phyloP scores from a whole-genome alignment of 1,140 invertebrate species.

The Belonocnema kinseyi region DNA sequence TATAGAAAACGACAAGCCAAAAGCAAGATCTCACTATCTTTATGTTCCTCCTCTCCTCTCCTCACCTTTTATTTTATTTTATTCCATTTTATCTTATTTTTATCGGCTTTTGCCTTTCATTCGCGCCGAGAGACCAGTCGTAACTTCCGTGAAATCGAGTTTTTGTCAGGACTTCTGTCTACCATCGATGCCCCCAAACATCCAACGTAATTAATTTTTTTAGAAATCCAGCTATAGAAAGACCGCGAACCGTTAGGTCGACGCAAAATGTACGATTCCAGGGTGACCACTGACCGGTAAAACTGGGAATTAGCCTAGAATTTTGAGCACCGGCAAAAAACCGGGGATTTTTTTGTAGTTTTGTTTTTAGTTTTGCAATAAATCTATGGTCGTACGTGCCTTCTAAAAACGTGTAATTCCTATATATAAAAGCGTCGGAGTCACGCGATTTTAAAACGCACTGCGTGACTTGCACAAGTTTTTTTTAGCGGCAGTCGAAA shows the following conservation, averaged over 20 bases:
- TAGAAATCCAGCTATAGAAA: not conserved
- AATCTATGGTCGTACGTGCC: too few species aligned
- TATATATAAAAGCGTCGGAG: too few species aligned
- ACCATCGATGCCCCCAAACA: not conserved
- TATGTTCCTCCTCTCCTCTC: not conserved
- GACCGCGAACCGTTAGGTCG: not conserved
- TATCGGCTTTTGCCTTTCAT: not conserved
- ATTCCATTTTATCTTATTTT: not conserved
- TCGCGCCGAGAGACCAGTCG: not conserved
- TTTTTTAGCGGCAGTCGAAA: too few species aligned
- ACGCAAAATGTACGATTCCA: not conserved
- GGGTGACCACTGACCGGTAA: too few species aligned
- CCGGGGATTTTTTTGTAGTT: too few species aligned
- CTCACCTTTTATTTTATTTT: not conserved
- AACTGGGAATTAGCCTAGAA: too few species aligned
- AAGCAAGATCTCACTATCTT: not conserved
- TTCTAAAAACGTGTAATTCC: too few species aligned
- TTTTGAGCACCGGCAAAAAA: too few species aligned
- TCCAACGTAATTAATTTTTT: conserved; percentile 26
- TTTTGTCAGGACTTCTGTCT: conserved; percentile 18
- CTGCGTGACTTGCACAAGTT: too few species aligned
- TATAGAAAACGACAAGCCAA: not conserved
- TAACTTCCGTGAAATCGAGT: conserved; percentile 26
- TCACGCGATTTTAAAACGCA: too few species aligned
- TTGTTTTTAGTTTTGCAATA: too few species aligned